A percentile compares a stretch with the other conserved stretches of the same genome.
Conservation (phyloP, 1,140 invertebrate genomes). For the Gryllus bimaculatus region DNA sequence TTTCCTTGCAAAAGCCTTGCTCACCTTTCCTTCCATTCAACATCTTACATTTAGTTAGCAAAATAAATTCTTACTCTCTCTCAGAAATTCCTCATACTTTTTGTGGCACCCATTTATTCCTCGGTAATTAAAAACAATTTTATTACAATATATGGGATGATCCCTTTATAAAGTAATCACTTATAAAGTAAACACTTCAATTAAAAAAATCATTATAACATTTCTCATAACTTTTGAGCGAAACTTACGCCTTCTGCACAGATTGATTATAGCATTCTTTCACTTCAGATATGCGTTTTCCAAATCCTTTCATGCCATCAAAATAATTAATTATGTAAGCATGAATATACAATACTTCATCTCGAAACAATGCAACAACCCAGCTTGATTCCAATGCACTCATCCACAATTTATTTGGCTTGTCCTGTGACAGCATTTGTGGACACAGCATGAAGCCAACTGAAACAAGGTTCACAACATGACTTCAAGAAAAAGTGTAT, state of each 20-base stretch:
- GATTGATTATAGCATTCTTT: conserved; percentile 89
- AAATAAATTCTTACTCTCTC: too few species aligned
- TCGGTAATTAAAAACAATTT: not conserved
- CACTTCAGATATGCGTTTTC: conserved; percentile 84
- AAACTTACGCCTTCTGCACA: conserved; percentile 66
- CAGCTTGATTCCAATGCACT: conserved; percentile 86
- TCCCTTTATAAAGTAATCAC: too few species aligned
- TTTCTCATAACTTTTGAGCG: too few species aligned
- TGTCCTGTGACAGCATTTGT: conserved; percentile 66
- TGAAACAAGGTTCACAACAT: conserved; percentile 31
- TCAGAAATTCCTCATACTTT: not conserved
- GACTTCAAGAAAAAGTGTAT: not conserved
- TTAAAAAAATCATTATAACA: too few species aligned
- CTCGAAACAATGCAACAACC: conserved; percentile 89
- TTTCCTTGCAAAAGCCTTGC: too few species aligned
- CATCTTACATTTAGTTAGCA: too few species aligned
- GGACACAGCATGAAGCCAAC: conserved; percentile 88
- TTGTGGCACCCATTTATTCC: not conserved
- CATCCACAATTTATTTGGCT: conserved; percentile 81
- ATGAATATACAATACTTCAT: conserved; percentile 95
- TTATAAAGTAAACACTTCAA: too few species aligned
- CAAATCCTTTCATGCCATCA: conserved; percentile 90
- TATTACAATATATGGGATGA: too few species aligned
- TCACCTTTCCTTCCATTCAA: too few species aligned
- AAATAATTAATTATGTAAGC: conserved; percentile 88